phyloP scores from a whole-genome alignment of 2,797 vertebrate genomes.

The Malurus splendens region DNA sequence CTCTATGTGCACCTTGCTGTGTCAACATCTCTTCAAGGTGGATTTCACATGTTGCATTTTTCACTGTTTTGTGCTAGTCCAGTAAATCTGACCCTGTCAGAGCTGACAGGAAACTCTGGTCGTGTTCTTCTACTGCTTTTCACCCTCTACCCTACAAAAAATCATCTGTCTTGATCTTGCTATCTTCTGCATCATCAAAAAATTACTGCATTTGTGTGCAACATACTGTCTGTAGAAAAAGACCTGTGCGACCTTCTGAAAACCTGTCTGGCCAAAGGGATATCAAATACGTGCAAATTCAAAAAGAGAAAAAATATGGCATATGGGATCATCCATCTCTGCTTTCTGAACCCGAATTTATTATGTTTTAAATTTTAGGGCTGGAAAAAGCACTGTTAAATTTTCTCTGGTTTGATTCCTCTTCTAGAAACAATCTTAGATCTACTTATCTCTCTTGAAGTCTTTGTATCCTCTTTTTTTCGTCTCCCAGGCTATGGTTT shows the following conservation, averaged over 20 bases:
- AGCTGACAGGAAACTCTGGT: neutral
- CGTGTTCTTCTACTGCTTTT: neutral
- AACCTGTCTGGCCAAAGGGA: neutral
- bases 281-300: neutral
- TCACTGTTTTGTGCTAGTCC: neutral
- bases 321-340: neutral
- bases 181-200: constrained; percentile 21
- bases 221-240: neutral
- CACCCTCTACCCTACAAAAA: neutral
- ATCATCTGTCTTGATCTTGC: neutral
- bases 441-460: neutral
- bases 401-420: neutral
- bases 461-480: neutral
- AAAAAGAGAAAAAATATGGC: neutral
- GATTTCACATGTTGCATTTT: constrained; percentile 16
- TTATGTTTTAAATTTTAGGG: neutral
- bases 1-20: constrained; percentile 1
- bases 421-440: neutral
- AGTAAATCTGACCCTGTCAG: constrained; percentile 6
- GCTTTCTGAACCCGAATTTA: neutral
- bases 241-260: neutral
- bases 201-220: neutral
- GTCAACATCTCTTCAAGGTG: constrained; percentile 27
- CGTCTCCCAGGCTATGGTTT: neutral
- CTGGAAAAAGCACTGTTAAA: neutral